A percentile compares a stretch with the other conserved stretches of the same genome.
Evolutionary conservation across 1,140 invertebrate genomes (phyloP).

Genomic region (Tetramorium simillimum): DNA sequence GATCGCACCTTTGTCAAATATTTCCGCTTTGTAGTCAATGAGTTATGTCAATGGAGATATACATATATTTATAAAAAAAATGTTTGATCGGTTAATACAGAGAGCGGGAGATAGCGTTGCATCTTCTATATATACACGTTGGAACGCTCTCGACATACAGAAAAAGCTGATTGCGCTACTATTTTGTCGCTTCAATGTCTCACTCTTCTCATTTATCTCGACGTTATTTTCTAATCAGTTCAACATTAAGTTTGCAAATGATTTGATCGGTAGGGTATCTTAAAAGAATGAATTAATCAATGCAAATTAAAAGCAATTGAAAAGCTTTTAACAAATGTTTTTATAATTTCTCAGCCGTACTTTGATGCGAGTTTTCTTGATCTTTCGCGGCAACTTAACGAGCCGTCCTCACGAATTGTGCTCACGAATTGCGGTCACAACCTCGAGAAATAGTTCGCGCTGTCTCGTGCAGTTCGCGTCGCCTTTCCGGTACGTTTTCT

Average conservation of each 20-base stretch:
- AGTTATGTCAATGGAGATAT: neutral
- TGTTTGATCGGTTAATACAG: neutral
- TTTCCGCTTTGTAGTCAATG: neutral
- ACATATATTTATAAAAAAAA: constrained; percentile 38
- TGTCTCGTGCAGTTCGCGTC: neutral
- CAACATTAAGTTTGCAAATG: neutral
- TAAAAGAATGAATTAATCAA: neutral
- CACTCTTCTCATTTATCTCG: neutral
- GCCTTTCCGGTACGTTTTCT: constrained; percentile 6
- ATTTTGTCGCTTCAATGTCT: neutral
- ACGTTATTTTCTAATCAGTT: neutral
- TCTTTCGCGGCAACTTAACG: constrained; percentile 3
- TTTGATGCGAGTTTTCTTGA: neutral
- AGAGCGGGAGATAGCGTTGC: neutral
- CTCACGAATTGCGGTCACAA: constrained; percentile 29
- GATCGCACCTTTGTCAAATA: constrained; percentile 31
- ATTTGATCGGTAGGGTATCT: neutral
- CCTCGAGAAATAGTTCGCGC: constrained; percentile 16
- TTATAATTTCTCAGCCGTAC: neutral
- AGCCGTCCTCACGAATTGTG: neutral
- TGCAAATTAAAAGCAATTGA: neutral
- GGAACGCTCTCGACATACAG: neutral
- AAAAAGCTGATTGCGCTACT: neutral
- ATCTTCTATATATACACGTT: neutral
- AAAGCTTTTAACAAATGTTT: neutral